A percentile compares a stretch with the other conserved stretches of the same genome.
phyloP scores from a whole-genome alignment of 2,888 invertebrate genomes.

The Palloptera scutellata region DNA sequence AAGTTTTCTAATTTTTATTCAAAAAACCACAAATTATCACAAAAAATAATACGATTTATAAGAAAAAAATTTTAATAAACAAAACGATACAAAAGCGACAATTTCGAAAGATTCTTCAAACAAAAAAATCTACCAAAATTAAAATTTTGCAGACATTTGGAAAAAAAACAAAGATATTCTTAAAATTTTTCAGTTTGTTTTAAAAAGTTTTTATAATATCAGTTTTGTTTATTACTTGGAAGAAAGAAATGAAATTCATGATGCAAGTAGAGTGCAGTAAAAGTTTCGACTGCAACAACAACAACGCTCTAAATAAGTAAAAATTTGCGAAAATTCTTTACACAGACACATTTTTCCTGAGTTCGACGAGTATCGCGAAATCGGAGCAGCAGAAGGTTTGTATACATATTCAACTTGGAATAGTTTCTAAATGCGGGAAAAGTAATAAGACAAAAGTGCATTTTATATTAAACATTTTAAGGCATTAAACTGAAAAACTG shows the following conservation, averaged over 20 bases:
- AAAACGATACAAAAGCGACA: constrained; percentile 20
- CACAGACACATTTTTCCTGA: not conserved
- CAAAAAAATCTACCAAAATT: constrained; percentile 14
- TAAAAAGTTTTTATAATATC: too few relatives aligned
- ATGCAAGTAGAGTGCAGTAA: constrained; percentile 12
- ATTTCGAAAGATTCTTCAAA: constrained; percentile 21
- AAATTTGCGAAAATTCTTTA: not conserved
- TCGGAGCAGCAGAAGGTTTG: constrained; percentile 11
- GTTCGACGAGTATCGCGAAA: not conserved
- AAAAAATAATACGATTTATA: constrained; percentile 27
- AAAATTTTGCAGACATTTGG: constrained; percentile 14
- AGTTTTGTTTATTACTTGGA: not conserved
- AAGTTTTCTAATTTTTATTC: constrained; percentile 14
- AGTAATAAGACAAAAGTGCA: not conserved
- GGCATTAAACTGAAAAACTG: not conserved
- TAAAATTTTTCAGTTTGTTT: not conserved
- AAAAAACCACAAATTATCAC: constrained; percentile 30
- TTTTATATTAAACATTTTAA: too few relatives aligned
- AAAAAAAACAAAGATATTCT: constrained; percentile 28
- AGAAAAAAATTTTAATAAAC: constrained; percentile 25
- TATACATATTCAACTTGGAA: not conserved
- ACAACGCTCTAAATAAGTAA: not conserved
- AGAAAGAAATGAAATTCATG: constrained; percentile 12
- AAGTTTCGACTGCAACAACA: constrained; percentile 8
- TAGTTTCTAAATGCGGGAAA: not conserved